Conservation (phyloP, 2,797 vertebrate genomes). For the Acestrorhynchus altus region DNA sequence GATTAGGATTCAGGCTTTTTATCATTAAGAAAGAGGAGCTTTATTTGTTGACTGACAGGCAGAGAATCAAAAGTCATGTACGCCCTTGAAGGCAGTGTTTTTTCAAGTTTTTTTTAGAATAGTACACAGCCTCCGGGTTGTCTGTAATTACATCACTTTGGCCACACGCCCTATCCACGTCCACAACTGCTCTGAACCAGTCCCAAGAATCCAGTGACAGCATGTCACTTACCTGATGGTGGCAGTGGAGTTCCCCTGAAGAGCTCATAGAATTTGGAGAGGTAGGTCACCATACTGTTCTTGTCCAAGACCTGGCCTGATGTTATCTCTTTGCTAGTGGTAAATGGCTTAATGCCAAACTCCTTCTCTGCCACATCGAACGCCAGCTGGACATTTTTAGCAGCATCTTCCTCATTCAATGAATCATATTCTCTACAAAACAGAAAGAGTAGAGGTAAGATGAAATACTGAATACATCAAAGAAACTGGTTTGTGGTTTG, state of each 20-base stretch:
- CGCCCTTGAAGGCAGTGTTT: no score
- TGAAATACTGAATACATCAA: background rate
- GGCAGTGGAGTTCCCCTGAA: conserved; percentile 88
- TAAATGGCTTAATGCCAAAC: conserved; percentile 88
- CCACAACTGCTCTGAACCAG: no score
- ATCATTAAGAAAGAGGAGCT: no score
- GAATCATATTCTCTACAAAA: conserved; percentile 87
- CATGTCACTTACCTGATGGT: conserved; percentile 79
- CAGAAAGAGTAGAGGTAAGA: background rate
- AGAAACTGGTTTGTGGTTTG: conserved; percentile 18
- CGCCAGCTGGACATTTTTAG: conserved; percentile 89
- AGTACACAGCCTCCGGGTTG: no score
- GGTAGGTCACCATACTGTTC: conserved; percentile 88
- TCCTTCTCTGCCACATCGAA: conserved; percentile 90
- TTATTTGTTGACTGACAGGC: no score
- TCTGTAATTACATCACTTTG: no score
- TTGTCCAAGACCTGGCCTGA: conserved; percentile 83
- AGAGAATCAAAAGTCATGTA: no score
- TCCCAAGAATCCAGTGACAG: background rate
- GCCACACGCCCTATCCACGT: no score
- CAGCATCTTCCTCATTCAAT: conserved; percentile 84
- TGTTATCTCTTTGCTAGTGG: conserved; percentile 84
- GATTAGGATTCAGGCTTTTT: no score
- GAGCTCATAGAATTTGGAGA: conserved; percentile 96
- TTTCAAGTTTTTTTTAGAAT: no score